Conservation (phyloP, 30 jellyfish, hydroid and myxozoan genomes). For the Nemopilema nomurai region DNA sequence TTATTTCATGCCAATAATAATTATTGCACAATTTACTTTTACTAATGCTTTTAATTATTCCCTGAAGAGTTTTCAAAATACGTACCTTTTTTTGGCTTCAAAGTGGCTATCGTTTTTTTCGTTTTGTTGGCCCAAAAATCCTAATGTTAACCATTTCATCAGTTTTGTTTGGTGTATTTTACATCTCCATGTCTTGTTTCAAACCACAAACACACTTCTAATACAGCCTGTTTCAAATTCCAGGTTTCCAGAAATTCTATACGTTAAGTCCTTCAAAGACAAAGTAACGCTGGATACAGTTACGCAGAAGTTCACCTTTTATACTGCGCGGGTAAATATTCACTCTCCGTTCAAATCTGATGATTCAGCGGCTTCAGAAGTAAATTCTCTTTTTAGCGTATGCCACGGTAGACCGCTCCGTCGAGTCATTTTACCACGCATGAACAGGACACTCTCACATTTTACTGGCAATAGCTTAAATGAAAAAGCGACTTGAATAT, state of each 20-base stretch:
- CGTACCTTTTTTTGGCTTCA: background rate
- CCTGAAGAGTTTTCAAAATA: background rate
- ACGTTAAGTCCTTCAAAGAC: slow-evolving; percentile 78
- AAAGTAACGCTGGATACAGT: slow-evolving; percentile 74
- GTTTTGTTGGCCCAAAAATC: background rate
- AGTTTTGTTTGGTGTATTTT: too few relatives aligned
- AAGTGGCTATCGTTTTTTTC: background rate
- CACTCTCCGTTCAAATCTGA: background rate
- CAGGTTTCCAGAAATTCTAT: slow-evolving; percentile 70
- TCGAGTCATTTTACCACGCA: too few relatives aligned
- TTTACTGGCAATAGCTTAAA: background rate
- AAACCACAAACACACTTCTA: too few relatives aligned
- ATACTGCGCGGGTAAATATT: slow-evolving; percentile 53
- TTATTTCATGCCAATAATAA: background rate
- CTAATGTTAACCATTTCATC: too few relatives aligned
- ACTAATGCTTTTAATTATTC: background rate
- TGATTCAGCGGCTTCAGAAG: too few relatives aligned
- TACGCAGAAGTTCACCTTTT: slow-evolving; percentile 57
- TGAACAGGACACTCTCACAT: too few relatives aligned
- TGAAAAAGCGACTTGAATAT: too few relatives aligned
- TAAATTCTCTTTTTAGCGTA: too few relatives aligned
- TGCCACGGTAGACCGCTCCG: too few relatives aligned
- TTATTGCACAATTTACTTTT: background rate
- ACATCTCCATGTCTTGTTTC: too few relatives aligned
- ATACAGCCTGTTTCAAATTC: too few relatives aligned